phyloP scores from a whole-genome alignment of 2,888 invertebrate species.

The Pseudococcus jackbeardsleyi region DNA sequence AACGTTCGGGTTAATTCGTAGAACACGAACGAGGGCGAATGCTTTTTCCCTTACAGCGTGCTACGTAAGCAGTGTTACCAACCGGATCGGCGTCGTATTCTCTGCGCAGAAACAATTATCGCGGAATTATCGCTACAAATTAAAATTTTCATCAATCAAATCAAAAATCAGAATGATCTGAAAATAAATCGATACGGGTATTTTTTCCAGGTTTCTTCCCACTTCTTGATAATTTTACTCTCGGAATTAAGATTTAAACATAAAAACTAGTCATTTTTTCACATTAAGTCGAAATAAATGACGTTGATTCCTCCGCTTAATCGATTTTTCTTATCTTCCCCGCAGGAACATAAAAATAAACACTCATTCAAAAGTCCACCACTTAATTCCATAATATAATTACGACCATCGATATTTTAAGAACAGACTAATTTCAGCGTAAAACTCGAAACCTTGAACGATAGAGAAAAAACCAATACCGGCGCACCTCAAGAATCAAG shows the following conservation, averaged over 20 bases:
- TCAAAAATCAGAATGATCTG: neutral
- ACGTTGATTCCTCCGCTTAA: neutral
- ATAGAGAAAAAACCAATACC: neutral
- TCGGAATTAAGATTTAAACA: neutral
- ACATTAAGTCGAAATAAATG: neutral
- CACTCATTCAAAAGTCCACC: neutral
- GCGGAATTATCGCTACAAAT: neutral
- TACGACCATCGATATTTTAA: neutral
- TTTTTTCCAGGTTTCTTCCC: neutral
- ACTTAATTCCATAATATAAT: neutral
- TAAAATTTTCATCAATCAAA: too few species aligned
- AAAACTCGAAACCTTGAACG: neutral
- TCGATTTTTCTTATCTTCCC: neutral
- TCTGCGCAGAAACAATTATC: neutral
- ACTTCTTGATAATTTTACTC: neutral
- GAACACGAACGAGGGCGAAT: neutral
- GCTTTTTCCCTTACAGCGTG: neutral
- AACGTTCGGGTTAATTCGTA: neutral
- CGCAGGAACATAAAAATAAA: neutral
- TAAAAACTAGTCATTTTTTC: neutral
- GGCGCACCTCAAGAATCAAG: neutral
- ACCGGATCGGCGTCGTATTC: neutral
- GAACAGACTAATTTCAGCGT: neutral
- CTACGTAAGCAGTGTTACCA: neutral
- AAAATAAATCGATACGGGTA: slow-evolving; percentile 12